Conservation (phyloP, 1,140 invertebrate genomes). For the Triops cancriformis region DNA sequence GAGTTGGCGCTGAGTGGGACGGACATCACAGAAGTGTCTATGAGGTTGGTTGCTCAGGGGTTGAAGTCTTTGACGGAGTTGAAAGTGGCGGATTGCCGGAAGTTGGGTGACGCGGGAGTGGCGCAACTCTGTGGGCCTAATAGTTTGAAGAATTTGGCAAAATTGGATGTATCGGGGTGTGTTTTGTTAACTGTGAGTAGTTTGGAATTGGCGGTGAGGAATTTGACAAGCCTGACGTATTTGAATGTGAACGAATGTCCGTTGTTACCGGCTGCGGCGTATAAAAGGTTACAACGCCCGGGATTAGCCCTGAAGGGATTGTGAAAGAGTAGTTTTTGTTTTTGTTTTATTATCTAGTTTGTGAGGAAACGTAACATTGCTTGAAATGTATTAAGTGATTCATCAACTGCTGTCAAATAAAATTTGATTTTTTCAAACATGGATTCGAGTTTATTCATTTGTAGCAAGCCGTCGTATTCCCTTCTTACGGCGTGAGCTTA, state of each 20-base stretch:
- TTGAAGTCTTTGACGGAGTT: not conserved
- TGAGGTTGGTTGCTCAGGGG: not conserved
- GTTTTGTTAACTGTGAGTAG: not conserved
- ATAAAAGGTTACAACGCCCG: not conserved
- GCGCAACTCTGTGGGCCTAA: not conserved
- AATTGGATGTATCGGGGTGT: not conserved
- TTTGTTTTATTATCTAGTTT: not conserved
- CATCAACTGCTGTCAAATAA: no score
- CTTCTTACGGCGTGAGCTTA: no score
- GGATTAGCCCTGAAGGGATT: not conserved
- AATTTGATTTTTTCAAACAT: no score
- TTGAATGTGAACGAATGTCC: not conserved
- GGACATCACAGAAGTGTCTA: conserved; percentile 62
- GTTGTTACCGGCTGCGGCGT: not conserved
- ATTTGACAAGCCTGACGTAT: not conserved
- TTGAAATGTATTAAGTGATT: not conserved
- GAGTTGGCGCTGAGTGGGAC: conserved; percentile 71
- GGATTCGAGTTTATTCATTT: no score
- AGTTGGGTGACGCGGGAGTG: not conserved
- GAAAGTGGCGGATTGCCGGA: not conserved
- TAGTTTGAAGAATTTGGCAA: not conserved
- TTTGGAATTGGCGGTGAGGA: not conserved
- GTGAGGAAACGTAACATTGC: not conserved
- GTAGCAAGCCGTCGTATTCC: no score
- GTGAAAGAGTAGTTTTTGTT: not conserved